Base-by-base conservation (phyloP, 30 jellyfish, hydroid and myxozoan genomes). In the Pseudorhiza aurosa region DNA sequence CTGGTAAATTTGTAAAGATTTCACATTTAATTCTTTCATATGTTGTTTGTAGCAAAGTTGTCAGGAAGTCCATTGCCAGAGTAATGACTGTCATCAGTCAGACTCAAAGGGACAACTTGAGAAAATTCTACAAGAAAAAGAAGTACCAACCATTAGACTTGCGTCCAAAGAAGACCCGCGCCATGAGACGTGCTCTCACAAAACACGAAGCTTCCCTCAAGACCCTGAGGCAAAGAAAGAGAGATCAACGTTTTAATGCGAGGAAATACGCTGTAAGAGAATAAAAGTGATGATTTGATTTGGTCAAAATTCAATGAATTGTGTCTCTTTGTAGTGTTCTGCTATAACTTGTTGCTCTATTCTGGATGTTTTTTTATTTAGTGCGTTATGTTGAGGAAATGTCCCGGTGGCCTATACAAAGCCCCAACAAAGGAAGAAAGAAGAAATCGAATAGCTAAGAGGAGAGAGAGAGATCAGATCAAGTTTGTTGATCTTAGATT, bases 161-260 rank as follows among this genome's bases (percentile, higher is more conserved):
- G 84, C 98, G 98, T 47, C 74, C 95, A 19, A 91, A 91, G 92
- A 82, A 77, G 88, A 91, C 98, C 51, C 65, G 98, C n/a, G 96
- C 98, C 49, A 85, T 76, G 84, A 87, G 98, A 69, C 96, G 98
- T 49, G 93, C 91, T 30, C 83, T 91, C 57, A 91, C 96, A 55
- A 85, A 86, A 67, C 84, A 85, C 43, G 96, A 91, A 85, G 95
- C 95, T 46, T 68, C 93, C 1, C 59, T 80, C 19, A 76, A 78
- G 67, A 91, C 98, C 64, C 81, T 91, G 44, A 74, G 96, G 49
- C 98, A 91, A 75, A 33, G 55, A 31, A 91, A 91, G 78, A 91
- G 83, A 72, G 92, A 84, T 76, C 82, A 73, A 24, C 96, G 85
- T 58, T 91, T 85, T 63, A 58, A 95, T 40, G 65, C 77, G 18